phyloP scores from a whole-genome alignment of 1,140 invertebrate genomes.

The Lepidurus arcticus region DNA sequence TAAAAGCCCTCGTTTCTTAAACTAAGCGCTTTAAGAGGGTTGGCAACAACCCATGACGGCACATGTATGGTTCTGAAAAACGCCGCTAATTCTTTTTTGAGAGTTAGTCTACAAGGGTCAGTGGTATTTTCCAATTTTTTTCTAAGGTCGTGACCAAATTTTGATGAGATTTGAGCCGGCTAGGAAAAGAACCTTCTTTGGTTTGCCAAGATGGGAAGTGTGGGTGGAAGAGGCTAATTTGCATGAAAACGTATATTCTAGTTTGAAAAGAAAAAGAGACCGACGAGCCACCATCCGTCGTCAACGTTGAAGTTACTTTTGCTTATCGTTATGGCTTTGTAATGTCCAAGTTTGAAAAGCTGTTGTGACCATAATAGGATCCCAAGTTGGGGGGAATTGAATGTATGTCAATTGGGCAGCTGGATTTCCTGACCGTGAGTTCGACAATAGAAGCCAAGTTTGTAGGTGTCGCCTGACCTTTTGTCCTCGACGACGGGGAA shows the following conservation, averaged over 20 bases:
- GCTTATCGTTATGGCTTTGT: neutral
- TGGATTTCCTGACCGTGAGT: neutral
- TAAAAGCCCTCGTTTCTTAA: no score
- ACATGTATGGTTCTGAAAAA: neutral
- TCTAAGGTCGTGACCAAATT: neutral
- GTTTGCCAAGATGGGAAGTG: neutral
- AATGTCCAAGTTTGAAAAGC: slow-evolving; percentile 2
- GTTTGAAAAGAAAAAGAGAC: neutral
- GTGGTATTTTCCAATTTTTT: neutral
- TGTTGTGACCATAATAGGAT: neutral
- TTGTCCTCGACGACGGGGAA: neutral
- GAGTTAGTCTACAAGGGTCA: neutral
- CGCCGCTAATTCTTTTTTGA: neutral
- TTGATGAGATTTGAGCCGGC: neutral
- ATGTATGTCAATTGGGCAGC: slow-evolving; percentile 13
- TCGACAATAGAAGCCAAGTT: slow-evolving; percentile 4
- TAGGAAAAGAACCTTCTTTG: neutral
- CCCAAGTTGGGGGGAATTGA: neutral
- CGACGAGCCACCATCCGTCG: neutral
- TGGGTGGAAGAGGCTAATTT: neutral
- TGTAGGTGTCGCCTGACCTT: slow-evolving; percentile 2
- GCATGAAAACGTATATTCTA: neutral
- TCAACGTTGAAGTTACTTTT: neutral
- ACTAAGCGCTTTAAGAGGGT: no score
- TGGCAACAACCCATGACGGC: no score